Conservation (phyloP, 64 coral and sea anemone species). For the Stylophora pistillata region DNA sequence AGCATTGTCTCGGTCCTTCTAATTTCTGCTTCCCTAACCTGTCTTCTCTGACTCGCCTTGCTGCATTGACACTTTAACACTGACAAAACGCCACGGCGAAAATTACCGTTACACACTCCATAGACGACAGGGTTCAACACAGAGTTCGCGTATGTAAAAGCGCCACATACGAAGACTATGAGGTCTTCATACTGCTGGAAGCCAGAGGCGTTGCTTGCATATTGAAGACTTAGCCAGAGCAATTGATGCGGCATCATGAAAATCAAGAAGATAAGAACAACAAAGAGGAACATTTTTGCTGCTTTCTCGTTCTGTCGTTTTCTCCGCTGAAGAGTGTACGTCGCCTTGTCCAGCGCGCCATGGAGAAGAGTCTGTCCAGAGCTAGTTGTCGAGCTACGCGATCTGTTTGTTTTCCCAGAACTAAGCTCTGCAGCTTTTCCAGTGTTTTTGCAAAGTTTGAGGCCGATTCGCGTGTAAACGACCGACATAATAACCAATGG, state of each 20-base stretch:
- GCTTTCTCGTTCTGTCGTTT: slow-evolving; percentile 76
- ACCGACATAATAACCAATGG: slow-evolving; percentile 71
- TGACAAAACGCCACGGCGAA: slow-evolving; percentile 56
- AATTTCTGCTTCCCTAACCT: background rate
- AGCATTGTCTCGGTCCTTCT: background rate
- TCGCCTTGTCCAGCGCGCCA: background rate
- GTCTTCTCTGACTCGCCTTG: slow-evolving; percentile 25
- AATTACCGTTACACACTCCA: slow-evolving; percentile 75
- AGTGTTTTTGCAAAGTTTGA: slow-evolving; percentile 70
- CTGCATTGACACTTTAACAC: slow-evolving; percentile 69
- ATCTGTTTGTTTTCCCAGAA: background rate
- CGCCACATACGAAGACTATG: slow-evolving; percentile 64
- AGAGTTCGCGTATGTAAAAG: slow-evolving; percentile 87
- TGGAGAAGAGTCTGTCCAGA: background rate
- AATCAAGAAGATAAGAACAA: slow-evolving; percentile 82
- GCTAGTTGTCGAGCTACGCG: background rate
- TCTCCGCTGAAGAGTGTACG: slow-evolving; percentile 55
- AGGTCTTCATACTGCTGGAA: slow-evolving; percentile 37
- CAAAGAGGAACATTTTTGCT: slow-evolving; percentile 82
- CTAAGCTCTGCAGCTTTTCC: slow-evolving; percentile 54
- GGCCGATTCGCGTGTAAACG: slow-evolving; percentile 59
- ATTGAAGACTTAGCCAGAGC: slow-evolving; percentile 76
- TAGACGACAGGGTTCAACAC: slow-evolving; percentile 76
- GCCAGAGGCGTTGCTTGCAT: slow-evolving; percentile 11
- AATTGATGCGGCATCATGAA: slow-evolving; percentile 95